Evolutionary conservation across 2,113 vertebrate species (phyloP), one percentile per base, ranked within the genome.

Genomic region (Cariama cristata): DNA sequence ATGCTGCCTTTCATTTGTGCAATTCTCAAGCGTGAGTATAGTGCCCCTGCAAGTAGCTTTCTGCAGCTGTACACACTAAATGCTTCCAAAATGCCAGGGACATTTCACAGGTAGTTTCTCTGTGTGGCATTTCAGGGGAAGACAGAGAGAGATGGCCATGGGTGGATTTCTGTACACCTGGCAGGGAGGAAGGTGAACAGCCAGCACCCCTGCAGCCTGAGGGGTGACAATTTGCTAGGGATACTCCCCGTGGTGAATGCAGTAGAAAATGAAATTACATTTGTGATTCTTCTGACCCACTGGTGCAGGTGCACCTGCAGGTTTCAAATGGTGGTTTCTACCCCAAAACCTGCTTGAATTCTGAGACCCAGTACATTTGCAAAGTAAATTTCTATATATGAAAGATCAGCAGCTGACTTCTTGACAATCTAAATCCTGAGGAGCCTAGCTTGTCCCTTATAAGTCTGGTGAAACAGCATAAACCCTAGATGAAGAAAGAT

Each of bases 111-210:
- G 76, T 79, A 68, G 35, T 32, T 95, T 45, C n/a, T 72, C 30
- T 38, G 24, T 16, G 44, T 1, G 6, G 44, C 24, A 16, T 79
- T 79, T 79, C 35, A 60, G 66, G 33, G 35, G 14, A 94, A 56
- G 53, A 30, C 0, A 0, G 5, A 24, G 33, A 64, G 22, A 52
- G 44, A 32, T 0, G 1, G 35, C 63, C 49, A 7, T 4, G 20
- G 20, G 49, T 40, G 30, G 42, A 45, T 83, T 90, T 84, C 87
- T 95, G 62, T 81, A 55, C 30, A 19, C 13, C 30, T 64, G 40
- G 27, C 66, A 73, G 42, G 3, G 2, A 53, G 66, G 8, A 50
- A 59, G 35, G 56, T 21, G 68, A 58, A n/a, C n/a, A 74, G 14
- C 22, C 44, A 83, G n/a, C n/a, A 68, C 33, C 33, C 9, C 26